These are phyloP conservation scores for Mellilla xanthometata DNA, from an alignment of 2,888 invertebrate genomes.

Conservation along the genomic window DNA sequence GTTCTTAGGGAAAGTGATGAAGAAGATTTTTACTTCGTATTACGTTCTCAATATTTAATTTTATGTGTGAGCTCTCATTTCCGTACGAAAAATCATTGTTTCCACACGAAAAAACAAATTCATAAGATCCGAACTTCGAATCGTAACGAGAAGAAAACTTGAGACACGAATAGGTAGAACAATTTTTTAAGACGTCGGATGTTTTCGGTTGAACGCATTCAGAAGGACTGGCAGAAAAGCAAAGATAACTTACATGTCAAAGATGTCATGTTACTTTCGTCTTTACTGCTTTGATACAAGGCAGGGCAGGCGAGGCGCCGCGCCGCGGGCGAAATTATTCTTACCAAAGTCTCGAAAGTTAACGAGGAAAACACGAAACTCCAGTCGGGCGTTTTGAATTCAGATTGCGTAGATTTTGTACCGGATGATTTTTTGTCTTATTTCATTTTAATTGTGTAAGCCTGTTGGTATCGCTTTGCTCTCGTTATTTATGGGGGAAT, in stretches of 20 bases:
- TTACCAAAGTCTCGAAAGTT: conserved; percentile 49
- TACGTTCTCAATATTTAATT: no score
- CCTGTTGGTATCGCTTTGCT: background rate
- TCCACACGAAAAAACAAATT: conserved; percentile 11
- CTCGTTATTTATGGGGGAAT: no score
- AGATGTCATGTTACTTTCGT: conserved; percentile 42
- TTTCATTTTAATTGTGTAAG: background rate
- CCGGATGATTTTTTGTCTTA: conserved; percentile 7
- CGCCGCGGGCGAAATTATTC: conserved; percentile 45
- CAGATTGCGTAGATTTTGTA: conserved; percentile 39
- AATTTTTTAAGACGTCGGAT: conserved; percentile 51
- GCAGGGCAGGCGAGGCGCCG: conserved; percentile 31
- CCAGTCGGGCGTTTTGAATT: conserved; percentile 51
- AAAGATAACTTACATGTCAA: conserved; percentile 39
- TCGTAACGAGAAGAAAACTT: conserved; percentile 37
- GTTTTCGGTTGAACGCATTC: conserved; percentile 54
- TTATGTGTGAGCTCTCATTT: no score
- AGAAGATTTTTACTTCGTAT: no score
- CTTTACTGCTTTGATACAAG: conserved; percentile 46
- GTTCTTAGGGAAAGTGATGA: no score
- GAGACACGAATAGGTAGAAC: conserved; percentile 31
- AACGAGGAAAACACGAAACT: conserved; percentile 64
- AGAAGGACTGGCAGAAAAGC: conserved; percentile 47
- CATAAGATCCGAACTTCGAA: conserved; percentile 16
- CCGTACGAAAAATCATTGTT: background rate